Evolutionary conservation across 1,140 invertebrate genomes (phyloP).

Genomic region (Ostrea edulis): DNA sequence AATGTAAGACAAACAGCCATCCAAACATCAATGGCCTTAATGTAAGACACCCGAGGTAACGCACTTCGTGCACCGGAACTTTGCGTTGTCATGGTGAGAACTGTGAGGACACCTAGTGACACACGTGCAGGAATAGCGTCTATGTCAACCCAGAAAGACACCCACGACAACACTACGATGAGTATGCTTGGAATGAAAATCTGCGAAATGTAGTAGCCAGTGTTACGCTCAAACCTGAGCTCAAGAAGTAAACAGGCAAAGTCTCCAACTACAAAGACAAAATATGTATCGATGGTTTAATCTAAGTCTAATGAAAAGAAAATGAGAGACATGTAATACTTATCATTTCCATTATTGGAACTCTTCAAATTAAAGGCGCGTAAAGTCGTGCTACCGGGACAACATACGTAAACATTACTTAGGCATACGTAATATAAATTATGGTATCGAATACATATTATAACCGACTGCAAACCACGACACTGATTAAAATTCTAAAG

Average conservation of each 20-base stretch:
- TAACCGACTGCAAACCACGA: no score
- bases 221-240: constrained; percentile 16
- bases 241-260: constrained; percentile 12
- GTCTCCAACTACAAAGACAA: constrained; percentile 33
- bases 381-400: no score
- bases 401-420: no score
- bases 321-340: no score
- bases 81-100: constrained; percentile 68
- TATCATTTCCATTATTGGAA: no score
- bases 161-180: constrained; percentile 96
- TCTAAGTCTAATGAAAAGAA: no score
- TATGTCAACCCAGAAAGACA: constrained; percentile 84
- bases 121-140: constrained; percentile 81
- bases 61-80: constrained; percentile 61
- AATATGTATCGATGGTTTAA: not conserved
- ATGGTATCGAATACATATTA: no score
- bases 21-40: constrained; percentile 91
- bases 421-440: no score
- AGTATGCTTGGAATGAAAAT: constrained; percentile 95
- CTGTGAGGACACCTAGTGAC: constrained; percentile 71
- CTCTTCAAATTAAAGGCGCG: no score
- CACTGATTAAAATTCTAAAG: no score
- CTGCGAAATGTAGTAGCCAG: constrained; percentile 93
- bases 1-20: constrained; percentile 94
- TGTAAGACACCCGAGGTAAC: constrained; percentile 81